Evolutionary conservation across 2,888 invertebrate species (phyloP).

Genomic region (Mimumesa dahlbomi): DNA sequence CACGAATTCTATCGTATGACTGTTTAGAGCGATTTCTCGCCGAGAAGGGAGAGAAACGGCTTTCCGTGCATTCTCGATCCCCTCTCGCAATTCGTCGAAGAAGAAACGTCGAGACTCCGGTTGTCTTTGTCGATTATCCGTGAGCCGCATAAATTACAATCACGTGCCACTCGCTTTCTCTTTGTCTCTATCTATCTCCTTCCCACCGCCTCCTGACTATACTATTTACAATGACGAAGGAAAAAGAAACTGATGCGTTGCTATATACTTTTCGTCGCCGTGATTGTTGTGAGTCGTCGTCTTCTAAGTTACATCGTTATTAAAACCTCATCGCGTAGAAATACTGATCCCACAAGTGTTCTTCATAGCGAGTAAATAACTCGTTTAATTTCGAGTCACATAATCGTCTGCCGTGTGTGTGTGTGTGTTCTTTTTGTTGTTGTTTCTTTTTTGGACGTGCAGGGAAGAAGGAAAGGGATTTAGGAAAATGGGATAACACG

Average conservation of each 20-base stretch:
- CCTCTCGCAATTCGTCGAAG: conserved; percentile 36
- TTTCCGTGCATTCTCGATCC: conserved; percentile 42
- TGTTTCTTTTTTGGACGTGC: no score
- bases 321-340: conserved; percentile 57
- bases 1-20: no score
- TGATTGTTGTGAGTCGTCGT: conserved; percentile 25
- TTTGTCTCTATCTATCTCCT: conserved; percentile 46
- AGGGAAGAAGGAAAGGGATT: no score
- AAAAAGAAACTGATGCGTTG: conserved; percentile 45
- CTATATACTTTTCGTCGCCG: conserved; percentile 37
- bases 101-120: conserved; percentile 33
- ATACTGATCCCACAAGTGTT: conserved; percentile 52
- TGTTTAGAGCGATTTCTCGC: conserved; percentile 32
- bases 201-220: conserved; percentile 36
- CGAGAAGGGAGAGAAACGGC: conserved; percentile 50
- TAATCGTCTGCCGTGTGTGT: no score
- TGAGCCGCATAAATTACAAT: conserved; percentile 42
- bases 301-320: conserved; percentile 34
- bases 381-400: conserved; percentile 4
- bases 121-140: conserved; percentile 48
- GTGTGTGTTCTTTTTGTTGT: no score
- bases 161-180: conserved; percentile 49
- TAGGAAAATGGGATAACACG: no score
- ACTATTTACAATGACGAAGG: conserved; percentile 69
- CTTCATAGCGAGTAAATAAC: conserved; percentile 24